Evolutionary conservation across 1,140 invertebrate species (phyloP).

Genomic region (Pseudomyrmex flavicornis): DNA sequence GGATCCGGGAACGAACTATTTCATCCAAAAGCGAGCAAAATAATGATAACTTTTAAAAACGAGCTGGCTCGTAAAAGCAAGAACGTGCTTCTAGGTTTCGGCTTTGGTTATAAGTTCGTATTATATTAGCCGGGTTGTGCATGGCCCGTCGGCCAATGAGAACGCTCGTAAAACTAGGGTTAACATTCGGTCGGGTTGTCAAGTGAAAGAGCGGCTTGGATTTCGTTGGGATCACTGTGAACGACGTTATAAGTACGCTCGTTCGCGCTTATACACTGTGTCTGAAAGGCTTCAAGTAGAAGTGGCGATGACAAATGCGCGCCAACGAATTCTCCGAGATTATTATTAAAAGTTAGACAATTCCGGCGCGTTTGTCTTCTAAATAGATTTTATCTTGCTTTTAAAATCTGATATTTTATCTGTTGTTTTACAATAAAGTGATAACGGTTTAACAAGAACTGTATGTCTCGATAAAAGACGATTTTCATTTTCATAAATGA

Average conservation of each 20-base stretch:
- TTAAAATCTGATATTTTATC: neutral
- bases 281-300: conserved; percentile 43
- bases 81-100: conserved; percentile 82
- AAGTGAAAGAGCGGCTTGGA: conserved; percentile 83
- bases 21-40: conserved; percentile 81
- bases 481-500: conserved; percentile 22
- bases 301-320: conserved; percentile 29
- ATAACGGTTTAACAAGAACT: conserved; percentile 31
- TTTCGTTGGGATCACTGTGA: conserved; percentile 80
- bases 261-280: conserved; percentile 39
- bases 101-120: conserved; percentile 85
- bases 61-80: conserved; percentile 83
- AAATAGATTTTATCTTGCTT: too few species aligned
- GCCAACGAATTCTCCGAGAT: neutral
- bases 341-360: conserved; percentile 12
- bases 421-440: neutral
- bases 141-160: conserved; percentile 80
- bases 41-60: conserved; percentile 84
- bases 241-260: conserved; percentile 72
- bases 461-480: conserved; percentile 47
- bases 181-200: conserved; percentile 84
- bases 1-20: conserved; percentile 75
- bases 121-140: conserved; percentile 83
- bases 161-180: conserved; percentile 84
- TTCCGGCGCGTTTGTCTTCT: too few species aligned